Evolutionary conservation across 2,888 invertebrate species (phyloP).

Genomic region (Drosophila vallismaia): DNA sequence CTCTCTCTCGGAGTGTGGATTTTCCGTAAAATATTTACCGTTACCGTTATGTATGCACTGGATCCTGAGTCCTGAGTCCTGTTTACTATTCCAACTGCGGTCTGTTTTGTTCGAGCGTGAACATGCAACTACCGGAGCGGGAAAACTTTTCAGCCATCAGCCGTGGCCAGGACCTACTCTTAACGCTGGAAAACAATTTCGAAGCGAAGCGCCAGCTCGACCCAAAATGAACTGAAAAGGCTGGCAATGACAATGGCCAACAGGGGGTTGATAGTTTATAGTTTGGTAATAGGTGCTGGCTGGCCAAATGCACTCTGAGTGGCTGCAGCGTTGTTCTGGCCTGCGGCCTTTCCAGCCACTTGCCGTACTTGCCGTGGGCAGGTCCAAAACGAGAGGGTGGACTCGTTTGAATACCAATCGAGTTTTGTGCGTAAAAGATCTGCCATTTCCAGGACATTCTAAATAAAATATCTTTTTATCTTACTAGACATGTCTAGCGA

Average conservation of each 20-base stretch:
- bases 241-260: constrained; percentile 38
- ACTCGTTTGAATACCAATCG: constrained; percentile 34
- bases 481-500: too few species aligned
- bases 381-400: constrained; percentile 32
- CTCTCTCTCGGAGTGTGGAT: not conserved
- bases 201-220: constrained; percentile 16
- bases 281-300: constrained; percentile 60
- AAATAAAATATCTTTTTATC: not conserved
- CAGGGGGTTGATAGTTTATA: constrained; percentile 64
- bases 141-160: constrained; percentile 37
- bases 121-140: constrained; percentile 64
- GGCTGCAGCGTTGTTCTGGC: not conserved
- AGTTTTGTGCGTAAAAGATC: constrained; percentile 5
- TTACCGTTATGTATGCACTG: constrained; percentile 3
- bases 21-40: constrained; percentile 11
- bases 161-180: constrained; percentile 33
- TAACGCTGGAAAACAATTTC: not conserved
- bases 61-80: not conserved
- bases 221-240: constrained; percentile 9
- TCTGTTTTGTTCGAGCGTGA: constrained; percentile 65
- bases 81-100: constrained; percentile 20
- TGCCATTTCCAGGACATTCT: too few species aligned
- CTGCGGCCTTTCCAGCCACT: constrained; percentile 19
- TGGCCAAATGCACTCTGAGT: constrained; percentile 53
- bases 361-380: constrained; percentile 6